A percentile compares a stretch with the other conserved stretches of the same genome.
Evolutionary conservation across 1,140 invertebrate genomes (phyloP).

Genomic region (Drosophila saltans): DNA sequence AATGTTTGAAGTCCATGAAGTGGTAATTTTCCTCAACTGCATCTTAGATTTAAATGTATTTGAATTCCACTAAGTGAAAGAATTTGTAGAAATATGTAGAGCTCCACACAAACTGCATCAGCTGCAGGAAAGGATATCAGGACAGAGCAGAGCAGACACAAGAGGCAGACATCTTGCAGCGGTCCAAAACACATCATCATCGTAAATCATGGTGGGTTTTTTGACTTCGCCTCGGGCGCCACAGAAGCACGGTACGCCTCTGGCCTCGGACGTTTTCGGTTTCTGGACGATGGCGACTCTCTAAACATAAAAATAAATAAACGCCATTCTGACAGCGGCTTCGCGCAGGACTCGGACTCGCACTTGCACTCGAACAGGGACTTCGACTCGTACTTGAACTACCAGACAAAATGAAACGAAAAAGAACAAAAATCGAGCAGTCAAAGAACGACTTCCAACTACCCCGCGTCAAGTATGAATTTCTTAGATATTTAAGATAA

Average conservation of each 20-base stretch:
- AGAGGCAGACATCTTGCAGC: conserved; percentile 26
- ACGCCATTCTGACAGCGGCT: conserved; percentile 67
- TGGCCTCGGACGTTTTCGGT: conserved; percentile 49
- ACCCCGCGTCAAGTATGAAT: not conserved
- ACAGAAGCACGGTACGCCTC: conserved; percentile 22
- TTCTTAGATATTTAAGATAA: no score
- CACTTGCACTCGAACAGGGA: conserved; percentile 44
- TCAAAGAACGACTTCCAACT: not conserved
- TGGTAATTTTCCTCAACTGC: not conserved
- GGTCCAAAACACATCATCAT: conserved; percentile 75
- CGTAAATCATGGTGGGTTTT: conserved; percentile 78
- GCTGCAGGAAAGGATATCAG: not conserved
- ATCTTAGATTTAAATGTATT: not conserved
- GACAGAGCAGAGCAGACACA: not conserved
- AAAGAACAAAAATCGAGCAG: not conserved
- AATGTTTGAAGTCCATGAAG: no score
- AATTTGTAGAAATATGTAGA: conserved; percentile 36
- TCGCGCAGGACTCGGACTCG: conserved; percentile 49
- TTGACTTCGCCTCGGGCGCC: conserved; percentile 45
- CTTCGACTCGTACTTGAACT: conserved; percentile 37
- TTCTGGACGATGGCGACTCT: conserved; percentile 58
- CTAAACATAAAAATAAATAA: conserved; percentile 81
- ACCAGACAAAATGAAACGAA: conserved; percentile 12
- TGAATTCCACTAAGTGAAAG: not conserved
- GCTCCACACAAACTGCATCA: conserved; percentile 8